Base-by-base conservation (phyloP, 30 jellyfish, hydroid and myxozoan genomes). In the Chironex yamaguchii region DNA sequence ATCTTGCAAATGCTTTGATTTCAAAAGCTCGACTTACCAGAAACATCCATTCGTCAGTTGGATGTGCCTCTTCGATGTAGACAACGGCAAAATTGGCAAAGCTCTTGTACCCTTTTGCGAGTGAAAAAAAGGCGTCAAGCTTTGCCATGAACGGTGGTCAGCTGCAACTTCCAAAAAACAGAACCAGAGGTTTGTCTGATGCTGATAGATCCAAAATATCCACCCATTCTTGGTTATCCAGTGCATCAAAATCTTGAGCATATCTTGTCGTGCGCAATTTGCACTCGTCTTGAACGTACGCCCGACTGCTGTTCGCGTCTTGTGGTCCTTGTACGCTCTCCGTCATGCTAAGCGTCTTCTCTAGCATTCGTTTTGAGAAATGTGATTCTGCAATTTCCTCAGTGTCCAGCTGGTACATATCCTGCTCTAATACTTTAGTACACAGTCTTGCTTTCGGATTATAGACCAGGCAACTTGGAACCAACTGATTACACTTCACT, bases 91-190 rank as follows among this genome's bases (percentile, higher is more conserved):
- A 64, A 20, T 28, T 25, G 28, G 35, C 54, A 1, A 6, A 4
- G 28, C 54, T 34, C 35, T 64, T 20, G 35, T 64, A 64, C 54
- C 4, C 28, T 34, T 3, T 20, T 23, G 35, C 11, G 3, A 64
- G n/a, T 23, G 31, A 1, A 64, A 64, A 23, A 64, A 20, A 64
- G 3, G 23, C 25, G 21, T 64, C 1, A 2, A 64, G 35, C 28
- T 64, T 34, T 3, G 78, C 78, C 78, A 64, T 64, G 42, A 1
- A 64, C 28, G 78, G 78, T 1, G 78, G 78, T 64, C 78, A 64
- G 58, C 78, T 64, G 42, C 78, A 64, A 20, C 78, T 64, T 2
- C 78, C 78, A 64, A 64, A 64, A 25, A 23, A n/a, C 58, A 64
- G 2, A 30, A 64, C 42, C 42, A 64, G 35, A 20, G 78, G 78